A percentile compares a stretch with the other conserved stretches of the same genome.
These are phyloP conservation scores for Drosophila tripunctata DNA, from an alignment of 2,888 invertebrate species.

Conservation along the genomic window DNA sequence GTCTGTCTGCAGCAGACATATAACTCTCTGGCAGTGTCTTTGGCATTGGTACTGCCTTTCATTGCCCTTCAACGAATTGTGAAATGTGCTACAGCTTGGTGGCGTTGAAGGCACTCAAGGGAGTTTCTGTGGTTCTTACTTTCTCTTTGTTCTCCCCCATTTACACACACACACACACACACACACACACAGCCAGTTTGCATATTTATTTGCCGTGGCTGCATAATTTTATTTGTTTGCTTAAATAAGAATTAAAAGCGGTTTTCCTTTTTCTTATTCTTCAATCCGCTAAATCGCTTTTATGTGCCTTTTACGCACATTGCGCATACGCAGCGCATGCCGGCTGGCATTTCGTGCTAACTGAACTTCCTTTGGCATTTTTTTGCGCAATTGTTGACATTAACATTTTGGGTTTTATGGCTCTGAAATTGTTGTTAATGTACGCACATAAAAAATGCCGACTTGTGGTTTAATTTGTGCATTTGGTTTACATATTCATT, in stretches of 20 bases:
- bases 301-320: conserved; percentile 58
- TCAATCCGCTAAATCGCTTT: conserved; percentile 72
- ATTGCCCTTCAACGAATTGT: conserved; percentile 57
- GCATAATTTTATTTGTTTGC: conserved; percentile 81
- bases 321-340: conserved; percentile 51
- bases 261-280: conserved; percentile 41
- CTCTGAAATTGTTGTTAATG: conserved; percentile 26
- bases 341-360: background rate
- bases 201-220: conserved; percentile 73
- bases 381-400: conserved; percentile 58
- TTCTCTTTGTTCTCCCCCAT: background rate
- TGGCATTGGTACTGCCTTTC: conserved; percentile 56
- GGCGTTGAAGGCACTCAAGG: conserved; percentile 74
- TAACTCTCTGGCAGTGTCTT: conserved; percentile 59
- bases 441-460: conserved; percentile 12
- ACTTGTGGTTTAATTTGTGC: conserved; percentile 22
- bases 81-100: conserved; percentile 55
- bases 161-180: too few relatives aligned
- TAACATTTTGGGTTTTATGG: conserved; percentile 41
- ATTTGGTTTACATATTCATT: conserved; percentile 9
- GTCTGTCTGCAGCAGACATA: conserved; percentile 55
- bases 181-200: conserved; percentile 20
- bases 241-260: conserved; percentile 80
- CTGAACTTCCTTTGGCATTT: background rate
- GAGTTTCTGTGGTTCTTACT: conserved; percentile 32